Conservation (phyloP, 2,113 vertebrate species). For the Rattus rattus region DNA sequence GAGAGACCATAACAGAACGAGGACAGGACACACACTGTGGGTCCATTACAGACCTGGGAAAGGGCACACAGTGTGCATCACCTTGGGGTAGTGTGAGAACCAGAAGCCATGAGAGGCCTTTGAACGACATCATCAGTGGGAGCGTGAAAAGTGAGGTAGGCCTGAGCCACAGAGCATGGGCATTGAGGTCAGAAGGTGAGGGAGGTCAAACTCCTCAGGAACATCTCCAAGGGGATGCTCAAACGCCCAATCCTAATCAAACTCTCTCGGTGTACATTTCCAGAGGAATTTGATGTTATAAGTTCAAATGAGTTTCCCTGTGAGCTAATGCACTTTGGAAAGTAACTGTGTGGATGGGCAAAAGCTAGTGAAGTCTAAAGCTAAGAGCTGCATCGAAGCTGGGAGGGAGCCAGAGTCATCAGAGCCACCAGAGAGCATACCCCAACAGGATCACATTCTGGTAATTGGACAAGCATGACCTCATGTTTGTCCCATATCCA, state of each 20-base stretch:
- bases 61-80: no score
- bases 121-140: fast-evolving
- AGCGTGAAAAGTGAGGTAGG: no score
- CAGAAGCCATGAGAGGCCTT: no score
- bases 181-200: neutral
- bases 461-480: fast-evolving
- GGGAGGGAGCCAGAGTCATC: neutral
- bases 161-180: fast-evolving
- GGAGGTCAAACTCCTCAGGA: neutral
- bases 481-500: neutral
- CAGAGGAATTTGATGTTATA: neutral
- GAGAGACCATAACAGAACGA: no score
- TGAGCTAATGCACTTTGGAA: neutral
- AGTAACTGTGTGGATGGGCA: neutral
- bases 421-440: fast-evolving
- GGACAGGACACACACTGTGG: no score
- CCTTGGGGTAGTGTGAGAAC: neutral
- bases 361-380: neutral
- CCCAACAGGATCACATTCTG: neutral
- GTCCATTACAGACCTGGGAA: no score
- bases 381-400: neutral
- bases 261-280: neutral
- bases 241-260: neutral
- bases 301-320: neutral
- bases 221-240: neutral